These are phyloP conservation scores for Gordius sp. DNA, from an alignment of 2,888 invertebrate genomes.

Conservation along the genomic window DNA sequence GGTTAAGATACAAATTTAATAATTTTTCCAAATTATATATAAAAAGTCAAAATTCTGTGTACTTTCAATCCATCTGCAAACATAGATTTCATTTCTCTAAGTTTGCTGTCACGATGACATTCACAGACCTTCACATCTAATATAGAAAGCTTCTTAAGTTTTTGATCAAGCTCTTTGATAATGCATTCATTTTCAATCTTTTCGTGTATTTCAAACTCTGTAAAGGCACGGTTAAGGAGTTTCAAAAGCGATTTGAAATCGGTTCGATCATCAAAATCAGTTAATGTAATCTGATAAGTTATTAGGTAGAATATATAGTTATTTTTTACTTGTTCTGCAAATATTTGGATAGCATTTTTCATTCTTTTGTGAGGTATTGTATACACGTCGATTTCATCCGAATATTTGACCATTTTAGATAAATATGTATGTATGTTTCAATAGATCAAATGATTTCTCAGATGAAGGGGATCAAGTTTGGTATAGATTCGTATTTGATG, in stretches of 20 bases:
- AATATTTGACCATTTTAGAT: no score
- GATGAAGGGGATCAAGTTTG: no score
- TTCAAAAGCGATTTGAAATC: background rate
- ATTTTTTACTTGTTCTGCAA: background rate
- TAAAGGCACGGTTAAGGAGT: background rate
- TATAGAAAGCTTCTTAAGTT: background rate
- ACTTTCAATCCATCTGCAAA: background rate
- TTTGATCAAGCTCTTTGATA: background rate
- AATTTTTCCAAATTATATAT: no score
- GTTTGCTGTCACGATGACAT: background rate
- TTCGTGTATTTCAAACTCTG: slow-evolving; percentile 15
- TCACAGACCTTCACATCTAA: background rate
- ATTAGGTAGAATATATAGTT: background rate
- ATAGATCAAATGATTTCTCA: no score
- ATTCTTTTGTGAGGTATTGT: background rate
- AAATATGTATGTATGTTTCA: no score
- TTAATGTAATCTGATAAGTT: background rate
- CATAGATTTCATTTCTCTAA: slow-evolving; percentile 13
- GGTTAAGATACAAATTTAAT: background rate
- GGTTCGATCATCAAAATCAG: background rate
- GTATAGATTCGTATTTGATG: no score
- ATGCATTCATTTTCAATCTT: slow-evolving; percentile 15
- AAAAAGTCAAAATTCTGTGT: background rate
- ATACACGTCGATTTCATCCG: slow-evolving; percentile 7
- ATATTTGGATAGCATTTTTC: background rate